These are phyloP conservation scores for Tetrax tetrax DNA, from an alignment of 2,113 vertebrate species.

Conservation along the genomic window DNA sequence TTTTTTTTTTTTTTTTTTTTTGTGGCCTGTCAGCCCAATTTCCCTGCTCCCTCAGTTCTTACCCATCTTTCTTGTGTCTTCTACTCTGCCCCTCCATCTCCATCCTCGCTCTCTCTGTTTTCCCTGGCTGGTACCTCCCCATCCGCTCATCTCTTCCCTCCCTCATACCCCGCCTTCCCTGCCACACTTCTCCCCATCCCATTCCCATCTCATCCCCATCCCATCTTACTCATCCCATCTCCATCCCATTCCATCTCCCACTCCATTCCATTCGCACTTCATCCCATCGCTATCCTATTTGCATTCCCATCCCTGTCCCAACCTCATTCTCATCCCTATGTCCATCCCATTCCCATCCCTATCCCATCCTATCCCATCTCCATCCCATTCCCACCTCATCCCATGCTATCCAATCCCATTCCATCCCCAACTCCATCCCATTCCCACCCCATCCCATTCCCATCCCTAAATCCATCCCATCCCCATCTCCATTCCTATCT, in stretches of 20 bases:
- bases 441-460: too few relatives aligned
- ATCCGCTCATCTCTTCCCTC: neutral
- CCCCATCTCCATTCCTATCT: too few relatives aligned
- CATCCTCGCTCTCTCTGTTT: neutral
- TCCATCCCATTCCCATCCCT: too few relatives aligned
- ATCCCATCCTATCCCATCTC: too few relatives aligned
- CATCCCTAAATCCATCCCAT: too few relatives aligned
- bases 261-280: neutral
- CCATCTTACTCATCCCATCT: too few relatives aligned
- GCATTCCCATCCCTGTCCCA: neutral
- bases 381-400: too few relatives aligned
- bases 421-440: too few relatives aligned
- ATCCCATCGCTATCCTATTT: neutral
- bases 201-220: neutral
- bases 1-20: too few relatives aligned
- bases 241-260: neutral
- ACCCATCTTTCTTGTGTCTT: neutral
- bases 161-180: accelerated
- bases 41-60: neutral
- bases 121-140: neutral
- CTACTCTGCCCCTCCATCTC: neutral
- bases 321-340: too few relatives aligned
- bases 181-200: neutral
- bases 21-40: neutral
- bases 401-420: neutral